Evolutionary conservation across 2,888 invertebrate genomes (phyloP), one percentile per base, ranked within the genome.

Genomic region (Terebella lapidaria): DNA sequence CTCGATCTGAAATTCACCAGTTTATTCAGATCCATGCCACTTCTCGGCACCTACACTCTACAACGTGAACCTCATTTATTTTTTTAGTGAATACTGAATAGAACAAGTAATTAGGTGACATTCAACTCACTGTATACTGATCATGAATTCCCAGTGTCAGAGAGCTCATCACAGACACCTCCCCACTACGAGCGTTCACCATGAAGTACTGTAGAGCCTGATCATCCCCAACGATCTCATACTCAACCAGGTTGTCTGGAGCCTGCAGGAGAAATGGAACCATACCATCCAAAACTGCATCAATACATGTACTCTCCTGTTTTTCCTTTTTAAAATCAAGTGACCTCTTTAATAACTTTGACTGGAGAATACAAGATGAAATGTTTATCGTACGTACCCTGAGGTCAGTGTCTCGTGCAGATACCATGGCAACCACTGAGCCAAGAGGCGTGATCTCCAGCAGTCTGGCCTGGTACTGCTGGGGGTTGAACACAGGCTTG

Each of bases 1-100:
- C 71, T 84, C 85, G n/a, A 94, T 70, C 63, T 71, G 61, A 28
- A 52, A 28, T n/a, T n/a, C n/a, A n/a, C n/a, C n/a, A n/a, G n/a
- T n/a, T n/a, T 56, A n/a, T n/a, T n/a, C n/a, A n/a, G n/a, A n/a
- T n/a, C n/a, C n/a, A n/a, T n/a, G n/a, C n/a, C n/a, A n/a, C n/a
- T n/a, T n/a, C n/a, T n/a, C n/a, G n/a, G n/a, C n/a, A n/a, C n/a
- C n/a, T n/a, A n/a, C n/a, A n/a, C n/a, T n/a, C n/a, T n/a, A n/a
- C n/a, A n/a, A n/a, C n/a, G n/a, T n/a, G n/a, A n/a, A n/a, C n/a
- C n/a, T n/a, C n/a, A n/a, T n/a, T n/a, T n/a, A n/a, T n/a, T n/a
- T n/a, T n/a, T n/a, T n/a, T n/a, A n/a, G n/a, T n/a, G n/a, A n/a
- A n/a, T n/a, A n/a, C n/a, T n/a, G n/a, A n/a, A n/a, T n/a, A n/a